Evolutionary conservation across 2,797 vertebrate genomes (phyloP), one percentile per base, ranked within the genome.

Genomic region (Buceros bicornis): DNA sequence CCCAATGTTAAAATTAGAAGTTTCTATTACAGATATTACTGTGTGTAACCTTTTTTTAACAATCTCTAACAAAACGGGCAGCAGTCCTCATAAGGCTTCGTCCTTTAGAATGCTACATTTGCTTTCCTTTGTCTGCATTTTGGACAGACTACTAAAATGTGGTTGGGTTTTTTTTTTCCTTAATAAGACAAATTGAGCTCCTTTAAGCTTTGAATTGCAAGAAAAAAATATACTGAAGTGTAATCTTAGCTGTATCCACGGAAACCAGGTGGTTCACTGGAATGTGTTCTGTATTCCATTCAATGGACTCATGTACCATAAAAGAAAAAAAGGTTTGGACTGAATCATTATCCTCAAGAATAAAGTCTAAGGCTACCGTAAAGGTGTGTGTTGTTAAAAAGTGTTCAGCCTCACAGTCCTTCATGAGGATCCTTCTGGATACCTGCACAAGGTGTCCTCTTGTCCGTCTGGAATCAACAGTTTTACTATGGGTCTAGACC

Each of bases 201-300:
- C 51, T 89, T 60, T 81, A 86, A 90, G 79, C 40, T 92, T 95
- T 81, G 64, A 93, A 91, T 89, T 90, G 57, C 60, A 58, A 81
- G 76, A 50, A 83, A 82, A 65, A 96, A 92, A 45, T 54, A 73
- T 73, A 62, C 73, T 72, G 64, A 58, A 93, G 35, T 79, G 43
- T 96, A 91, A 82, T 91, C 87, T 95, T 91, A 82, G 82, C 58
- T 48, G 94, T 93, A 95, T 87, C 94, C 94, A 95, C 8, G 54
- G 96, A 95, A 97, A 97, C 91, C 71, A 73, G 90, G 89, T 82
- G 61, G 70, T 93, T 93, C 72, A 47, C 77, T 73, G 76, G 65
- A 87, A 80, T 60, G 42, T 65, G 54, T 85, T 91, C 58, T 53
- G 33, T 73, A 69, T 92, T 74, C 43, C 57, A 57, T 90, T 87